Conservation (phyloP, 1,140 invertebrate species). For the Sitophilus oryzae region DNA sequence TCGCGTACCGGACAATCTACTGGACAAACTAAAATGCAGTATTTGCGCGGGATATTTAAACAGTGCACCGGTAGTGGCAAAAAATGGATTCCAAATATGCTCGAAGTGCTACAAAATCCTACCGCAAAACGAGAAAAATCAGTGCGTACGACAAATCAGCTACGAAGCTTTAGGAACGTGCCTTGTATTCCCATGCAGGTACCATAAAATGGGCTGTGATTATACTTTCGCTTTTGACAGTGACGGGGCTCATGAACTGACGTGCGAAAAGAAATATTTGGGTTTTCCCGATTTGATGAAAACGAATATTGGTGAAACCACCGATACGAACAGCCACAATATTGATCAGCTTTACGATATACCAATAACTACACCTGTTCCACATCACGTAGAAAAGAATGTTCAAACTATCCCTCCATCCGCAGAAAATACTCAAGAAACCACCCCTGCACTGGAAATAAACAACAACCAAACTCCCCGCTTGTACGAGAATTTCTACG, state of each 20-base stretch:
- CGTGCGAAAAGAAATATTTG: slow-evolving; percentile 14
- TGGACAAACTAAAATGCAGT: neutral
- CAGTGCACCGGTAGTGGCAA: neutral
- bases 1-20: neutral
- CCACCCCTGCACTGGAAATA: neutral
- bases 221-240: slow-evolving; percentile 6
- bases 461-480: neutral
- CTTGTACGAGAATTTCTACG: neutral
- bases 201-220: slow-evolving; percentile 18
- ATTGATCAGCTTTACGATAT: too few relatives aligned
- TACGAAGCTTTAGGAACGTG: slow-evolving; percentile 17
- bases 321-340: neutral
- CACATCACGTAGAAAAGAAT: neutral
- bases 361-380: too few relatives aligned
- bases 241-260: slow-evolving; percentile 10
- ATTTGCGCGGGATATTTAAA: neutral
- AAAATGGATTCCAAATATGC: slow-evolving; percentile 12
- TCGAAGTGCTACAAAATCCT: slow-evolving; percentile 17
- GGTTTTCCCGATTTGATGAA: slow-evolving; percentile 10
- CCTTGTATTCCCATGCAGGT: slow-evolving; percentile 19
- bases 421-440: neutral
- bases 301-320: neutral
- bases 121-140: slow-evolving; percentile 10
- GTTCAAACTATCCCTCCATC: neutral
- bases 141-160: slow-evolving; percentile 5